phyloP scores from a whole-genome alignment of 92 coral and sea anemone species.

The Chrysogorgia sp. region DNA sequence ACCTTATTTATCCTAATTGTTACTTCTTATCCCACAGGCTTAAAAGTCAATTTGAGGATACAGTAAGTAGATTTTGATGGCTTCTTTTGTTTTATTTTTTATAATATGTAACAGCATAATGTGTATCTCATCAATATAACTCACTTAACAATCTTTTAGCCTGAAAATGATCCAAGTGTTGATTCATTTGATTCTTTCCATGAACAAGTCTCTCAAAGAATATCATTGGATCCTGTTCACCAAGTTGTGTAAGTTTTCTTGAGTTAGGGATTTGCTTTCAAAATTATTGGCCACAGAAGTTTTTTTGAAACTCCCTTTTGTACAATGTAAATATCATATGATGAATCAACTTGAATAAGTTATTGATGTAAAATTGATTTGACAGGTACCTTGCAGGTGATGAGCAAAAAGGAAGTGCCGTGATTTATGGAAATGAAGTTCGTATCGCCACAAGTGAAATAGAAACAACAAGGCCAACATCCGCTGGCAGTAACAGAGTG shows the following conservation, averaged over 20 bases:
- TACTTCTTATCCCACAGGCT: background rate
- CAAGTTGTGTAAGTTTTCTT: slow-evolving; percentile 80
- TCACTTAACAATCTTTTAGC: background rate
- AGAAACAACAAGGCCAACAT: slow-evolving; percentile 36
- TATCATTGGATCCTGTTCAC: slow-evolving; percentile 79
- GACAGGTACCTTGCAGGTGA: slow-evolving; percentile 67
- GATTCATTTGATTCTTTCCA: slow-evolving; percentile 29
- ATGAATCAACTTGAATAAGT: background rate
- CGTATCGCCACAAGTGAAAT: slow-evolving; percentile 69
- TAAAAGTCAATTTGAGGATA: slow-evolving; percentile 1
- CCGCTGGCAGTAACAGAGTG: slow-evolving; percentile 91
- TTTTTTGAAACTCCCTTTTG: too few relatives aligned
- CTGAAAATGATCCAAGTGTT: background rate
- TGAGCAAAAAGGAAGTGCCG: slow-evolving; percentile 66
- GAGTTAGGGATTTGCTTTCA: background rate
- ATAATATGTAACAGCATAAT: background rate
- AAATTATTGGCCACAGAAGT: background rate
- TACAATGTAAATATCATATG: background rate
- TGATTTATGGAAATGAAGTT: slow-evolving; percentile 90
- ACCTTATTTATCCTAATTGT: too few relatives aligned
- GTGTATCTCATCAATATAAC: background rate
- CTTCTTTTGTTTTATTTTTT: background rate
- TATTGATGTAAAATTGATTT: slow-evolving; percentile 8
- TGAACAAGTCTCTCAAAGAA: slow-evolving; percentile 54
- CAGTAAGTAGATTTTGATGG: background rate